A percentile compares a stretch with the other conserved stretches of the same genome.
These are phyloP conservation scores for Brachyptera risi DNA, from an alignment of 2,888 invertebrate species.

Conservation along the genomic window DNA sequence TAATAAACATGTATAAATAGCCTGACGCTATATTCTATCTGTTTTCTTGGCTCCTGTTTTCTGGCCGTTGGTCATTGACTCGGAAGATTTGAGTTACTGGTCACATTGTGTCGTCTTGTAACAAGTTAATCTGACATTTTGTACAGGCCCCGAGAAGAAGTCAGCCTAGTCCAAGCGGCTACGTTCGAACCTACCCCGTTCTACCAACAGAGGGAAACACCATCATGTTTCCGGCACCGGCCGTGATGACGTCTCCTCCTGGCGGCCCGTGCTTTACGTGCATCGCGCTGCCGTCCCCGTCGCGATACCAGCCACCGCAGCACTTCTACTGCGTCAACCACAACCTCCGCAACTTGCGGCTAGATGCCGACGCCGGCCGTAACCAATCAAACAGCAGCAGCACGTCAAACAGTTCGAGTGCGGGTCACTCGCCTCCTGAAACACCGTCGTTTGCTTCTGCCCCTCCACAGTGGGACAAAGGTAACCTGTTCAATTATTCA, in stretches of 20 bases:
- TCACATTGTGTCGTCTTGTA: too few relatives aligned
- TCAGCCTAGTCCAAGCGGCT: too few relatives aligned
- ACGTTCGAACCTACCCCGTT: too few relatives aligned
- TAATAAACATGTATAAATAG: too few relatives aligned
- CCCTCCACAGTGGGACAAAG: slow-evolving; percentile 30
- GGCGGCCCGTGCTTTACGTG: slow-evolving; percentile 41
- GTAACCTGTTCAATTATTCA: too few relatives aligned
- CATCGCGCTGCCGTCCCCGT: slow-evolving; percentile 41
- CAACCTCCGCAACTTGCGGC: slow-evolving; percentile 46
- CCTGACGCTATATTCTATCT: too few relatives aligned
- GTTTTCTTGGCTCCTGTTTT: too few relatives aligned
- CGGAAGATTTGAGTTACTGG: too few relatives aligned
- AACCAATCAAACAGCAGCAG: slow-evolving; percentile 51
- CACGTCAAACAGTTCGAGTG: slow-evolving; percentile 49
- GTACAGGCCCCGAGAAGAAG: too few relatives aligned
- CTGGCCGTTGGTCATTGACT: too few relatives aligned
- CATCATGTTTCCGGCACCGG: slow-evolving; percentile 42
- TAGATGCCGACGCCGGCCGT: slow-evolving; percentile 49
- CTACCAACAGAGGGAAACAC: too few relatives aligned
- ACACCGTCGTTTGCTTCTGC: slow-evolving; percentile 42
- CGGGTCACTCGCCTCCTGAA: slow-evolving; percentile 54
- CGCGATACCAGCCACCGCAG: slow-evolving; percentile 35
- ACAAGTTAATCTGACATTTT: too few relatives aligned
- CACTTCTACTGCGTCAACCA: slow-evolving; percentile 47
- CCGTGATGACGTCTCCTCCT: slow-evolving; percentile 41